Base-by-base conservation (phyloP, 2,888 invertebrate species). In the Pilophorus perplexus region DNA sequence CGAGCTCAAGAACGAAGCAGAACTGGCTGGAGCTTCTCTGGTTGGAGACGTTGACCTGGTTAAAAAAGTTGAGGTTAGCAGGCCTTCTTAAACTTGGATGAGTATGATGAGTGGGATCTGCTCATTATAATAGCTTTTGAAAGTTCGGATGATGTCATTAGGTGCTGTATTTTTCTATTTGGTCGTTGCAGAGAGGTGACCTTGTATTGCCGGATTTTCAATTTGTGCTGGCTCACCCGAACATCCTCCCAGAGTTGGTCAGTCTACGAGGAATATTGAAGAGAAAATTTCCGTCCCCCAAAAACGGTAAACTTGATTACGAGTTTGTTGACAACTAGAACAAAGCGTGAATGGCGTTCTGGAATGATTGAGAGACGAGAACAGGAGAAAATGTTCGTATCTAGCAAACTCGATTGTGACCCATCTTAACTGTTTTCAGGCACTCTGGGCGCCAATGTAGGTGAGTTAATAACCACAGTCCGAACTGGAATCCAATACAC, bases 191-290 rank as follows among this genome's bases (percentile, higher is more conserved):
- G 80, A 85, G 80, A 74, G 89, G 90, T n/a, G 80, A 83, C 70
- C 74, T 89, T 2, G 78, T 81, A 65, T 73, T 87, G 1, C 77
- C 80, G 10, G 89, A 93, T 71, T 93, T 85, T 74, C 84, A 90
- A 73, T 85, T 82, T 74, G 75, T 89, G 5, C 79, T 93, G 12
- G 88, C 90, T 0, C 90, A 93, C 79, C 87, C 89, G 0, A 85
- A 87, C 74, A 88, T 93, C 69, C 76, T 91, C 54, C 83, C 89
- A 0, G 92, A 93, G 59, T 74, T 93, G 37, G 83, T 89, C 1
- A 80, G 83, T 0, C 79, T 93, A 66, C 82, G 90, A 69, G 93
- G 92, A 1, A 75, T 93, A 46, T 79, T 93, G 81, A 90, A 87
- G 74, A 83, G 79, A 69, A 85, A 84, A 73, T 91, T 90, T 77